These are phyloP conservation scores for Nemotelus nigrinus DNA, from an alignment of 2,888 invertebrate genomes.

Conservation along the genomic window DNA sequence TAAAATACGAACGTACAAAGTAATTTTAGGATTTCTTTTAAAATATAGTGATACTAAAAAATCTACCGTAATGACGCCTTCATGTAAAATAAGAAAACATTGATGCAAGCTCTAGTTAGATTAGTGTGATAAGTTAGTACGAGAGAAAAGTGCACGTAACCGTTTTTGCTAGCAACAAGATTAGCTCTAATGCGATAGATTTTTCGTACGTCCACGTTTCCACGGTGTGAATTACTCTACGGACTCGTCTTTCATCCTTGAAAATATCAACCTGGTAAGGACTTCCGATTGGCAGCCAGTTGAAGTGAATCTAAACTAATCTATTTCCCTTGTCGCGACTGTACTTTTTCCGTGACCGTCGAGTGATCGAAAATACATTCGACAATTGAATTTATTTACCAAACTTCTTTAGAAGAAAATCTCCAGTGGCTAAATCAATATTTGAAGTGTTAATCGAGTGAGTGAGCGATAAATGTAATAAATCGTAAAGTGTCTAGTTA, in stretches of 20 bases:
- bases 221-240: constrained; percentile 35
- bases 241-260: not conserved
- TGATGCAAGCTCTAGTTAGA: constrained; percentile 4
- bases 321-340: too few relatives aligned
- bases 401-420: too few relatives aligned
- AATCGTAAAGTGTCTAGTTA: too few relatives aligned
- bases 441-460: too few relatives aligned
- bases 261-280: too few relatives aligned
- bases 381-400: too few relatives aligned
- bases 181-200: constrained; percentile 2
- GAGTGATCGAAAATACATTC: too few relatives aligned
- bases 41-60: not conserved
- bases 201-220: constrained; percentile 42
- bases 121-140: not conserved
- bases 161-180: not conserved
- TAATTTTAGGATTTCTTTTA: constrained; percentile 29
- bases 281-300: too few relatives aligned
- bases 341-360: too few relatives aligned
- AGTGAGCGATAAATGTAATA: too few relatives aligned
- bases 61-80: not conserved
- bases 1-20: constrained; percentile 38
- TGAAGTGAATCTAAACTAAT: too few relatives aligned
- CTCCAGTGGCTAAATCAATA: too few relatives aligned
- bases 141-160: not conserved
- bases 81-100: constrained; percentile 20